A percentile compares a stretch with the other conserved stretches of the same genome.
Evolutionary conservation across 2,797 vertebrate genomes (phyloP).

Genomic region (Hafferia zeledoni): DNA sequence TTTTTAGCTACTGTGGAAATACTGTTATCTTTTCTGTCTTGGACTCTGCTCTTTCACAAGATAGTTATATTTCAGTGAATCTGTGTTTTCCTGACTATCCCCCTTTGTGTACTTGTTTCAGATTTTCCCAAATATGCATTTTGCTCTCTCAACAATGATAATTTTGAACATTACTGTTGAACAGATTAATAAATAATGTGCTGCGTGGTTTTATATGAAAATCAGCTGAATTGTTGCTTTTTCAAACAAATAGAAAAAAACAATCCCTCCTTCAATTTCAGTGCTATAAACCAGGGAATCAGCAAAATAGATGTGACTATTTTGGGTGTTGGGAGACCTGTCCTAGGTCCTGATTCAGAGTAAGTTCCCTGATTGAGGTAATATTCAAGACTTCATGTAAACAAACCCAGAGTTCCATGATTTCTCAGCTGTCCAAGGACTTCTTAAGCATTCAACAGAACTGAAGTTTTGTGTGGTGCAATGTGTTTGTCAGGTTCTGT

Average conservation of each 20-base stretch:
- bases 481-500: background rate
- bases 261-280: background rate
- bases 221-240: background rate
- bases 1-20: background rate
- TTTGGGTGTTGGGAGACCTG: background rate
- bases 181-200: background rate
- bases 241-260: background rate
- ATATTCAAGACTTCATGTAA: background rate
- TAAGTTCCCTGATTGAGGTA: background rate
- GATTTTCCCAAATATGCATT: rapidly evolving
- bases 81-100: background rate
- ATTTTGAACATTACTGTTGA: background rate
- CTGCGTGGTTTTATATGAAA: background rate
- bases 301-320: background rate
- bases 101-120: rapidly evolving
- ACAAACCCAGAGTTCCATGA: background rate
- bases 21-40: background rate
- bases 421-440: background rate
- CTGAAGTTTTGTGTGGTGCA: background rate
- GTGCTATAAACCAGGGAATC: background rate
- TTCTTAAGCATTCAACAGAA: background rate
- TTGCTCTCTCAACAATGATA: background rate
- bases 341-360: conserved; percentile 27
- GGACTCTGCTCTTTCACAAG: background rate
- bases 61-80: background rate